A percentile compares a stretch with the other conserved stretches of the same genome.
Evolutionary conservation across 2,113 vertebrate species (phyloP).

Genomic region (Myotis lucifugus): DNA sequence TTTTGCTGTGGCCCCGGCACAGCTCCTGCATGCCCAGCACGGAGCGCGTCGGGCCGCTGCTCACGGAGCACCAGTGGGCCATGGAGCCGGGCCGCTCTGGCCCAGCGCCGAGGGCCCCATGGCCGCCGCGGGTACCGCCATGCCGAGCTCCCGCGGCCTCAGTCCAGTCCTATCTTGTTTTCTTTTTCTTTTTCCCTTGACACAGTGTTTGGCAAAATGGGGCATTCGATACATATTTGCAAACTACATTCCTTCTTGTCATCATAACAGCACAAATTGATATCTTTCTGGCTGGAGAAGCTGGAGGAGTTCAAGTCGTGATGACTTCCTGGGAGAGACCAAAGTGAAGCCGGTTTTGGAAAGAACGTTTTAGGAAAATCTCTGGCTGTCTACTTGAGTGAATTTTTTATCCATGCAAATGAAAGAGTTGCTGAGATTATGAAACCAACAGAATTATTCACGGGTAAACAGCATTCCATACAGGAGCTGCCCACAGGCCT

Average conservation of each 20-base stretch:
- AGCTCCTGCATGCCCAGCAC: no score
- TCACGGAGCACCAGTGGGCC: no score
- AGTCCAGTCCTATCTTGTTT: neutral
- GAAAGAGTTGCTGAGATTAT: neutral
- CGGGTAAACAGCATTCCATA: neutral
- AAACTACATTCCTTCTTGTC: neutral
- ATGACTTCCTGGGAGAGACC: neutral
- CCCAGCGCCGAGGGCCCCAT: no score
- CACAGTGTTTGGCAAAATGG: neutral
- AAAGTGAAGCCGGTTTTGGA: neutral
- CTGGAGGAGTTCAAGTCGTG: neutral
- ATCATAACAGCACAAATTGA: neutral
- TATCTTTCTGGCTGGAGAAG: neutral
- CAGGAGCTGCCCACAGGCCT: neutral
- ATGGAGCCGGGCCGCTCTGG: no score
- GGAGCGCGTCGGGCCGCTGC: no score
- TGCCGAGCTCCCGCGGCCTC: no score
- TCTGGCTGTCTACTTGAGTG: neutral
- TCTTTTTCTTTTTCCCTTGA: neutral
- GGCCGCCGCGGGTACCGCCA: no score
- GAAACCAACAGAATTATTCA: neutral
- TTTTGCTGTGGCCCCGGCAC: no score
- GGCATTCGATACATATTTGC: neutral
- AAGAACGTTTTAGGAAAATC: neutral
- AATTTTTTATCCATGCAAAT: neutral